These are phyloP conservation scores for Drosophila pegasa DNA, from an alignment of 2,888 invertebrate genomes.

Conservation along the genomic window DNA sequence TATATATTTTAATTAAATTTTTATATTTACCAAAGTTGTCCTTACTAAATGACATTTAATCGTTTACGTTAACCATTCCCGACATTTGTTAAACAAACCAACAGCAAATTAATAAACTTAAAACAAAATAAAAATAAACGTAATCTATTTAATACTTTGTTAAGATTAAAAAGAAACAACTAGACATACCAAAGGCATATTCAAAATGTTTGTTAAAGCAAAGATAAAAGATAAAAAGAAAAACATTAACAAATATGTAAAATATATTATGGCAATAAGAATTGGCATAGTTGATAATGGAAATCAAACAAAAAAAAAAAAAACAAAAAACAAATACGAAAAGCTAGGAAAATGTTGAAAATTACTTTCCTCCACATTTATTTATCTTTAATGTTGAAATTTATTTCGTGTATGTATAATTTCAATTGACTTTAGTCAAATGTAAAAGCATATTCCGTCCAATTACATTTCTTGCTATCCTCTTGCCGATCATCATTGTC, in stretches of 20 bases:
- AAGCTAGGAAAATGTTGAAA: conserved; percentile 11
- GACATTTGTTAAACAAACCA: conserved; percentile 63
- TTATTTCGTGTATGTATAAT: conserved; percentile 49
- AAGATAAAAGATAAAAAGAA: conserved; percentile 31
- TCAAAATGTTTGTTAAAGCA: conserved; percentile 60
- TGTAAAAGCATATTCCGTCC: conserved; percentile 84
- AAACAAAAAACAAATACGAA: not conserved
- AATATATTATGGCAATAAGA: conserved; percentile 52
- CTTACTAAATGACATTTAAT: conserved; percentile 76
- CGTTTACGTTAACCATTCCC: conserved; percentile 65
- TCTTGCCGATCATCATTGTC: conserved; percentile 59
- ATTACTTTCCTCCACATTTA: conserved; percentile 7
- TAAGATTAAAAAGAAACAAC: conserved; percentile 67
- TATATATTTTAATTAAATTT: conserved; percentile 28
- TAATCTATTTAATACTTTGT: conserved; percentile 64
- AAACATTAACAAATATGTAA: conserved; percentile 31
- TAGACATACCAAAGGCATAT: conserved; percentile 84
- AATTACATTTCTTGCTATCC: conserved; percentile 81
- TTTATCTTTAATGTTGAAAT: conserved; percentile 21
- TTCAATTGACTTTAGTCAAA: conserved; percentile 65
- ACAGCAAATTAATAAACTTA: conserved; percentile 15
- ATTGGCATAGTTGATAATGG: conserved; percentile 43
- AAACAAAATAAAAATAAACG: conserved; percentile 21
- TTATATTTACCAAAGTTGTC: conserved; percentile 84
- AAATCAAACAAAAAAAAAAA: not conserved